Evolutionary conservation across 2,888 invertebrate species (phyloP).

Genomic region (Cheilosia scutellata): DNA sequence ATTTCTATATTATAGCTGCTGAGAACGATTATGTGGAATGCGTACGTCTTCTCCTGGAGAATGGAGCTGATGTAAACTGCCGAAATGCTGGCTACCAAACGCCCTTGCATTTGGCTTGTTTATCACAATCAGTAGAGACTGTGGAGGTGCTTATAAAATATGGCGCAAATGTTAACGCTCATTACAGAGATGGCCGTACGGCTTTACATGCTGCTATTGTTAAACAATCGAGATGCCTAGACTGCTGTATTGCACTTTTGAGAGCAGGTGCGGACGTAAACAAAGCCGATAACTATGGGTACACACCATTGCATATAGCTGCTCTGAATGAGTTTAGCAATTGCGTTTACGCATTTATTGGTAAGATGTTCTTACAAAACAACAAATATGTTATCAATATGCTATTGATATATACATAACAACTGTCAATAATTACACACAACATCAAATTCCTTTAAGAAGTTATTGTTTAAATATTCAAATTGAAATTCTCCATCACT

Average conservation of each 20-base stretch:
- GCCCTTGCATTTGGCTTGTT: conserved; percentile 92
- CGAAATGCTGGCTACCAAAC: conserved; percentile 91
- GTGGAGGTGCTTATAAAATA: conserved; percentile 88
- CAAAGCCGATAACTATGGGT: conserved; percentile 91
- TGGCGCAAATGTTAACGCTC: conserved; percentile 87
- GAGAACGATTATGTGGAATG: conserved; percentile 94
- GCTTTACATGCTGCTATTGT: conserved; percentile 93
- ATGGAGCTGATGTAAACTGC: conserved; percentile 91
- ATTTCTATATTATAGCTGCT: conserved; percentile 85
- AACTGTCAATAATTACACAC: too few relatives aligned
- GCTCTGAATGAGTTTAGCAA: conserved; percentile 92
- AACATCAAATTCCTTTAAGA: too few relatives aligned
- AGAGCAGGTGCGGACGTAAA: conserved; percentile 90
- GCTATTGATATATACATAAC: too few relatives aligned
- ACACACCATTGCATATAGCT: conserved; percentile 92
- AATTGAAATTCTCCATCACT: too few relatives aligned
- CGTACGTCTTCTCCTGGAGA: conserved; percentile 88
- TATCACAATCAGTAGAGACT: conserved; percentile 92
- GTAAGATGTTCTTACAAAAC: conserved; percentile 79
- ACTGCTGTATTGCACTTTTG: conserved; percentile 88
- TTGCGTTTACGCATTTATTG: conserved; percentile 89
- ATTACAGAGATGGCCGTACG: conserved; percentile 90
- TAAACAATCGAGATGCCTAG: conserved; percentile 88
- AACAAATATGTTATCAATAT: too few relatives aligned
- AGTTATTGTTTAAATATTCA: too few relatives aligned